Evolutionary conservation across 2,888 invertebrate species (phyloP).

Genomic region (Arge pagana): DNA sequence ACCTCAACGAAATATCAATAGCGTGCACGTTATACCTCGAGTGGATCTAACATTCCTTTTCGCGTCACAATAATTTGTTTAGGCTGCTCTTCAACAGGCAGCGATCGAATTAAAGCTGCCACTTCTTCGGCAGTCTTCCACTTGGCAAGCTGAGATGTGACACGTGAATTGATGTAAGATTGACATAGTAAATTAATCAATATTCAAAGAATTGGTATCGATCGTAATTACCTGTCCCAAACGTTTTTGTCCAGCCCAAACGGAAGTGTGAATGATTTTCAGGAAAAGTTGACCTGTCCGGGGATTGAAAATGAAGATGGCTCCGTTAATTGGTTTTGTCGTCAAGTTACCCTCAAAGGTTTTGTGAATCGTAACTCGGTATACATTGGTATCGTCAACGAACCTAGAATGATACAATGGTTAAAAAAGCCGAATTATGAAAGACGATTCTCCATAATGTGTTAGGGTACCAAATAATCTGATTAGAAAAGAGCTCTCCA

Average conservation of each 20-base stretch:
- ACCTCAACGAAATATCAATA: no score
- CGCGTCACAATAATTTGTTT: conserved; percentile 99
- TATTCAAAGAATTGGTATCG: no score
- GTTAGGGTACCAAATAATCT: conserved; percentile 92
- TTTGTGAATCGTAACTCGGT: conserved; percentile 89
- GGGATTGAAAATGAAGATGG: conserved; percentile 75
- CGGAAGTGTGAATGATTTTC: conserved; percentile 74
- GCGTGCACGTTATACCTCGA: conserved; percentile 67
- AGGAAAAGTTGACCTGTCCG: conserved; percentile 72
- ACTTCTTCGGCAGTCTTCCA: conserved; percentile 99
- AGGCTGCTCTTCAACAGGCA: conserved; percentile 99
- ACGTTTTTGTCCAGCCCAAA: conserved; percentile 82
- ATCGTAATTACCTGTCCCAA: conserved; percentile 79
- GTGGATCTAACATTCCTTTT: conserved; percentile 99
- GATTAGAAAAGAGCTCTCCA: conserved; percentile 99
- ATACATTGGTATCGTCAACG: conserved; percentile 99
- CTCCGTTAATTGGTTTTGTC: conserved; percentile 74
- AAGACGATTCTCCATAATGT: no score
- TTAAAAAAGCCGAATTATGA: background rate
- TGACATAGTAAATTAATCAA: no score
- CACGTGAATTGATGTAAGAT: background rate
- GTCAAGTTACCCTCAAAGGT: conserved; percentile 75
- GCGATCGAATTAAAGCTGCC: conserved; percentile 95
- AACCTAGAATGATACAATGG: conserved; percentile 63
- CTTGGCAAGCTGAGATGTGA: conserved; percentile 80